phyloP scores from a whole-genome alignment of 2,888 invertebrate genomes.

The Miltochrista miniata region DNA sequence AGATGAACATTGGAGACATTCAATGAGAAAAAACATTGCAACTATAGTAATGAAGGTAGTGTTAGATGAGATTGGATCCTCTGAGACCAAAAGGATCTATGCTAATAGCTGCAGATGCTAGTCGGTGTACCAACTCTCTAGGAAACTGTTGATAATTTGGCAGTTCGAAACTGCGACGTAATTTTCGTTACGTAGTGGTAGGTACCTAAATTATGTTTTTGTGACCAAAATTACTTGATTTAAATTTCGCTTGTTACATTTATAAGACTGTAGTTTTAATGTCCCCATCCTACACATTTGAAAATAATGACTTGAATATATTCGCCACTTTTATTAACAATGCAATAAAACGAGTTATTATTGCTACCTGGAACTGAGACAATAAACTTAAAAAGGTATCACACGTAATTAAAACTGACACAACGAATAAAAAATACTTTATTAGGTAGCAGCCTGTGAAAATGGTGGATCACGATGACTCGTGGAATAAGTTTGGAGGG shows the following conservation, averaged over 20 bases:
- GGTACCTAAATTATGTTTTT: no score
- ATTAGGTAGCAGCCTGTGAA: conserved; percentile 49
- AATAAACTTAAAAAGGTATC: conserved; percentile 48
- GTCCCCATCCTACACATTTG: conserved; percentile 5
- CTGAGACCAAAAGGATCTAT: no score
- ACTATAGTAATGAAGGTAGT: no score
- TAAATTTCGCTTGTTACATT: conserved; percentile 12
- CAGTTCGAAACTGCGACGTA: no score
- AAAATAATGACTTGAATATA: conserved; percentile 14
- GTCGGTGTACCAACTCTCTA: no score
- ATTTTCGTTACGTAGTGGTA: no score
- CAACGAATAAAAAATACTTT: conserved; percentile 60
- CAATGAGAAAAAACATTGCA: no score
- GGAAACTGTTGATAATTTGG: no score
- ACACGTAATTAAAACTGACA: conserved; percentile 65
- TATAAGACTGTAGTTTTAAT: conserved; percentile 1
- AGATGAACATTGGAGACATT: no score
- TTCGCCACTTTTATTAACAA: conserved; percentile 27
- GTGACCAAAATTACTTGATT: background rate
- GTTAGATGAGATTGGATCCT: no score
- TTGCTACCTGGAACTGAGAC: conserved; percentile 37
- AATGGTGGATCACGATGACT: conserved; percentile 56
- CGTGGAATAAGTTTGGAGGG: conserved; percentile 41
- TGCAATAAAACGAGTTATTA: conserved; percentile 34
- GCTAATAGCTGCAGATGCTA: no score